Evolutionary conservation across 2,888 invertebrate genomes (phyloP), one percentile per base, ranked within the genome.

Genomic region (Sphaeridia pumilis): DNA sequence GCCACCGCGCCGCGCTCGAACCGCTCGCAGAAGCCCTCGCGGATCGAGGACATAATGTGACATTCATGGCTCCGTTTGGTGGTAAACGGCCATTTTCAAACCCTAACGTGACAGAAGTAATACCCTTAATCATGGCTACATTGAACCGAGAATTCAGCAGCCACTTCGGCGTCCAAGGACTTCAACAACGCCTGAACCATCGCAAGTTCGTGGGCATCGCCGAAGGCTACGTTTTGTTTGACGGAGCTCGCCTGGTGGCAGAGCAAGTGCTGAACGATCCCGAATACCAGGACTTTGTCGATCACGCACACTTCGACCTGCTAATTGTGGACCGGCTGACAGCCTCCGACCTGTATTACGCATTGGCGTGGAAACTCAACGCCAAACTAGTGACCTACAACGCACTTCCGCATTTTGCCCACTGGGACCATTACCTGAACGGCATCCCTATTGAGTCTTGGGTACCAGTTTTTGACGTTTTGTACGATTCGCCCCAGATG

Each of bases 11-110:
- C 2, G 36, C 42, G 5, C 5, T 47, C 5, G 41, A 52, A 27
- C 52, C 52, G 4, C 26, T 52, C n/a, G 52, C 52, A 27, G 46
- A 52, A 24, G 41, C 38, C 20, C 34, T 49, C 5, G 43, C 49
- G 2, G 49, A 41, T 10, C 22, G 26, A 7, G 49, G 49, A 31
- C 49, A 49, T 17, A 42, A 49, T 25, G 49, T 49, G 10, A 49
- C 49, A 3, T 42, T 42, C 20, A 20, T 42, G 22, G 27, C 49
- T 7, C 49, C 49, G 2, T 21, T 49, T n/a, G n/a, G n/a, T n/a
- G n/a, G n/a, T 5, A 21, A 17, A 17, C 22, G 20, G 22, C 24
- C n/a, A 5, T 3, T 7, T 3, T 10, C 3, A 12, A 24, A 24
- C 26, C 4, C 45, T 3, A 7, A 26, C 24, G 28, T 46, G 3